Evolutionary conservation across 2,888 invertebrate genomes (phyloP).

Genomic region (Pachydiplax longipennis): DNA sequence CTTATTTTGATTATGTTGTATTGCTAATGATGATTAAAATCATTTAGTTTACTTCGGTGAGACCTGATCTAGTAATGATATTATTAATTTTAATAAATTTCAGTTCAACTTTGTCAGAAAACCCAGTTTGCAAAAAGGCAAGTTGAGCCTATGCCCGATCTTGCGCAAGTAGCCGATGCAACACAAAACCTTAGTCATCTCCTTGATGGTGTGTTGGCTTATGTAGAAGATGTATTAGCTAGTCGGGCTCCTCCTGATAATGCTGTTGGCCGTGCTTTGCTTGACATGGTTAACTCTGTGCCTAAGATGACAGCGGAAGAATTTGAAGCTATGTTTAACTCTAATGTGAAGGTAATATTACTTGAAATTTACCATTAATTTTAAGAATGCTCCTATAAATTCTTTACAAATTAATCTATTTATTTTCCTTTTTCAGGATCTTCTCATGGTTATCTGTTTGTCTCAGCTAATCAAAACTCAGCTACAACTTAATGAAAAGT

Average conservation of each 20-base stretch:
- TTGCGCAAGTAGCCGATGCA: conserved; percentile 86
- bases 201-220: conserved; percentile 76
- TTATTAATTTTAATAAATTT: conserved; percentile 47
- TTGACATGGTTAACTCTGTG: conserved; percentile 90
- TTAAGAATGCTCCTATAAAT: neutral
- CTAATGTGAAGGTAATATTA: conserved; percentile 83
- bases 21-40: neutral
- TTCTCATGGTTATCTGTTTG: conserved; percentile 95
- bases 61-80: neutral
- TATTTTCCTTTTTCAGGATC: conserved; percentile 69
- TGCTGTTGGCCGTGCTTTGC: conserved; percentile 86
- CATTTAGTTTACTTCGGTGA: neutral
- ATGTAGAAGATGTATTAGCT: conserved; percentile 92
- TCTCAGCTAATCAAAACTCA: conserved; percentile 97
- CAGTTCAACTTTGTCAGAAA: conserved; percentile 80
- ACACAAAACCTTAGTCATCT: conserved; percentile 78
- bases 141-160: conserved; percentile 74
- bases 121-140: conserved; percentile 69
- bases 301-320: conserved; percentile 90
- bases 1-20: too few species aligned
- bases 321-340: conserved; percentile 94
- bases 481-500: conserved; percentile 94
- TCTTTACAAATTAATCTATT: neutral
- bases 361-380: too few species aligned
- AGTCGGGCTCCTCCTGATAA: conserved; percentile 79